Evolutionary conservation across 2,888 invertebrate genomes (phyloP).

Genomic region (Hirtodrosophila duncani): DNA sequence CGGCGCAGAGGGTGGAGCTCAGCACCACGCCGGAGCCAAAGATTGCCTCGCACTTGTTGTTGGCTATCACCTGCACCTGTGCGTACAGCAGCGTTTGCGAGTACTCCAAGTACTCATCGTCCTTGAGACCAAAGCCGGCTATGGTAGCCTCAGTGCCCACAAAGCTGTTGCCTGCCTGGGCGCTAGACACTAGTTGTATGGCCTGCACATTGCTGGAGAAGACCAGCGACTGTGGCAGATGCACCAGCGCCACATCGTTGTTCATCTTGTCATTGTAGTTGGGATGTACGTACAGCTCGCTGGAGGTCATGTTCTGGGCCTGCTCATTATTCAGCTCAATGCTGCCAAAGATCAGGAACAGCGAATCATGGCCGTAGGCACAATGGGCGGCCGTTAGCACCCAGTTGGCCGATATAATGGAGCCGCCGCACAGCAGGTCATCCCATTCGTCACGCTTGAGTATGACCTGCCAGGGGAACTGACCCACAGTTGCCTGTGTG

Average conservation of each 20-base stretch:
- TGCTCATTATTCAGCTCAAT: conserved; percentile 47
- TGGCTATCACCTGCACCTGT: conserved; percentile 66
- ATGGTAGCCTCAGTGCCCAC: conserved; percentile 58
- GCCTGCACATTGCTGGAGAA: conserved; percentile 61
- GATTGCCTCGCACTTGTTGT: conserved; percentile 51
- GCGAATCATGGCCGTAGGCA: conserved; percentile 49
- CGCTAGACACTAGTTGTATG: conserved; percentile 53
- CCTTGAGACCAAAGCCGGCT: conserved; percentile 71
- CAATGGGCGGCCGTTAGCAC: conserved; percentile 77
- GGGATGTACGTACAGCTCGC: conserved; percentile 64
- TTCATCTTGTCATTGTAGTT: conserved; percentile 64
- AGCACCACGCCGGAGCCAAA: conserved; percentile 56
- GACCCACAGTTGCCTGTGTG: conserved; percentile 51
- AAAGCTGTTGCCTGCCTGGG: conserved; percentile 45
- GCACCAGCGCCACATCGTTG: conserved; percentile 74
- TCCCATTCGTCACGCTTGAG: conserved; percentile 65
- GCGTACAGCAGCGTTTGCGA: conserved; percentile 65
- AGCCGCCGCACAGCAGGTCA: conserved; percentile 74
- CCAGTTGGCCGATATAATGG: conserved; percentile 66
- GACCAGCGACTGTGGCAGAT: conserved; percentile 53
- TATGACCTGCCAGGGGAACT: conserved; percentile 76
- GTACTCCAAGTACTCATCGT: conserved; percentile 71
- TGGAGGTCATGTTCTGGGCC: conserved; percentile 62
- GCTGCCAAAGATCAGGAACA: conserved; percentile 69
- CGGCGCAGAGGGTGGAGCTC: conserved; percentile 66